Conservation (phyloP, 1,140 invertebrate genomes). For the Drosophila littoralis region DNA sequence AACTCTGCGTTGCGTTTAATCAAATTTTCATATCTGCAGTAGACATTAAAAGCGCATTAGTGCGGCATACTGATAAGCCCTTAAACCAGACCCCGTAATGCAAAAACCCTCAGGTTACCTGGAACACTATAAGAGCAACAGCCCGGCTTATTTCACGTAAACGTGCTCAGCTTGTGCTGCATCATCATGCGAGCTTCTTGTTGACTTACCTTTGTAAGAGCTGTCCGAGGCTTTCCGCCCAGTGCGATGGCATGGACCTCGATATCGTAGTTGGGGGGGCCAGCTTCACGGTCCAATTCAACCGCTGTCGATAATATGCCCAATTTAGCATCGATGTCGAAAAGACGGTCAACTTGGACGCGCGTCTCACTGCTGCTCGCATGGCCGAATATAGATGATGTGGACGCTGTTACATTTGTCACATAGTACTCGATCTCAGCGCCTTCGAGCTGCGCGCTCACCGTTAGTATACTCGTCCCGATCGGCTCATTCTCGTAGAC, state of each 20-base stretch:
- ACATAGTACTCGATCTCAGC: constrained; percentile 95
- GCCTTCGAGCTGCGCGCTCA: constrained; percentile 88
- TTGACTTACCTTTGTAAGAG: constrained; percentile 91
- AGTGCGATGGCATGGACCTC: constrained; percentile 92
- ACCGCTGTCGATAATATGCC: constrained; percentile 95
- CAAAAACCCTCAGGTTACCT: neutral
- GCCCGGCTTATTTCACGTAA: neutral
- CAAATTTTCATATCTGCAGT: constrained; percentile 82
- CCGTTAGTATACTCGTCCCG: constrained; percentile 92
- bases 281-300: constrained; percentile 93
- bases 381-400: constrained; percentile 33
- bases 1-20: constrained; percentile 59
- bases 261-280: constrained; percentile 91
- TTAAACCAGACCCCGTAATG: constrained; percentile 59
- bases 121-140: neutral
- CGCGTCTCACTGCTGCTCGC: neutral
- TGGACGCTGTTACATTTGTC: constrained; percentile 93
- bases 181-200: constrained; percentile 14
- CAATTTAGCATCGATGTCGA: constrained; percentile 94
- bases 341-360: constrained; percentile 91
- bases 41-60: constrained; percentile 84
- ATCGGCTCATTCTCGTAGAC: constrained; percentile 95
- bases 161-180: neutral
- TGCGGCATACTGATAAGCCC: constrained; percentile 72
- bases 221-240: constrained; percentile 88